Evolutionary conservation across 2,888 invertebrate genomes (phyloP), one percentile per base, ranked within the genome.

Genomic region (Polyommatus iphigenia): DNA sequence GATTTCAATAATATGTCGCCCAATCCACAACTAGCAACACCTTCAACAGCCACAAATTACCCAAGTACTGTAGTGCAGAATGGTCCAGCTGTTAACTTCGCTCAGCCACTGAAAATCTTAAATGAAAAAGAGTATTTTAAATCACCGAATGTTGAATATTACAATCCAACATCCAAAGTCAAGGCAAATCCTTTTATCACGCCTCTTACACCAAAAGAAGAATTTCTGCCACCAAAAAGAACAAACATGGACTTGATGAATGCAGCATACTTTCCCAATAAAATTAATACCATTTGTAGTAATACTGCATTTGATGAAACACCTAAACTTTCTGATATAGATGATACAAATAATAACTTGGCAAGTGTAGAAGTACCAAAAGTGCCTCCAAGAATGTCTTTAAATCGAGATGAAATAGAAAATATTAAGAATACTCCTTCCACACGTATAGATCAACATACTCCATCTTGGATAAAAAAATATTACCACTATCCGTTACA

Each of bases 331-430:
- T 67, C 15, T 32, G 15, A 32, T 15, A 67, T 2, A 29, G 15
- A 32, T 67, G 29, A 15, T 4, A 67, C 29, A 29, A 67, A 20
- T 3, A 32, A 15, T 67, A 2, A 62, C 20, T 8, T 13, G 24
- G 20, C 24, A 62, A 24, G 62, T 13, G 24, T 62, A 62, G 62
- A 67, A 67, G 15, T 67, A 18, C 67, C 67, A 67, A 67, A 67
- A 32, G 1, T 67, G 6, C 18, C 29, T 29, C 29, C 18, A 67
- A 67, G 24, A 29, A 32, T 24, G 4, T 24, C 3, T 62, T 24
- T 62, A 5, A 62, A 29, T 4, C 24, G 5, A 62, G 24, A 62
- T 24, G 24, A 62, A 62, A 62, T 62, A 29, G 13, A 62, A 24
- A 62, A 10, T 13, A 24, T 13, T 62, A 24, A 20, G 2, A 15